phyloP scores from a whole-genome alignment of 1,140 invertebrate species.

The Formica exsecta region DNA sequence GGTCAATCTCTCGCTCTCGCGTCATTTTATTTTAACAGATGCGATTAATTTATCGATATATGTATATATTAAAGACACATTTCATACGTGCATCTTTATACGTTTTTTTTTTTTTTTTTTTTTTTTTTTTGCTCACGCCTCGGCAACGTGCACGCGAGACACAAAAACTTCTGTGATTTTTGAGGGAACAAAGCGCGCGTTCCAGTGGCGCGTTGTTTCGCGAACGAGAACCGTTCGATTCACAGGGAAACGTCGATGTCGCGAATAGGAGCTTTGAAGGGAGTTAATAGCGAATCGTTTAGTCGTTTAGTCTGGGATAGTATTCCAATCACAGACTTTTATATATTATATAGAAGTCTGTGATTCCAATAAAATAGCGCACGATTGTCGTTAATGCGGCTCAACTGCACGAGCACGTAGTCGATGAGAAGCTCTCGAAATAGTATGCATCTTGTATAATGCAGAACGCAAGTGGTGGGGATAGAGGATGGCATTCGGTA shows the following conservation, averaged over 20 bases:
- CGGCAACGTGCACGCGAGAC: conserved; percentile 32
- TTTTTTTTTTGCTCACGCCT: too few species aligned
- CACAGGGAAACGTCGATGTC: conserved; percentile 54
- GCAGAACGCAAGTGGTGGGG: neutral
- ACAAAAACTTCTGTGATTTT: conserved; percentile 62
- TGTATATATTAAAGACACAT: neutral
- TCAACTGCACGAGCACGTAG: neutral
- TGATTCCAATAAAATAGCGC: neutral
- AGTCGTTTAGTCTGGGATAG: conserved; percentile 24
- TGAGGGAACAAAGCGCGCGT: conserved; percentile 53
- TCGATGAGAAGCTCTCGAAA: conserved; percentile 39
- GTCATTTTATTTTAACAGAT: conserved; percentile 36
- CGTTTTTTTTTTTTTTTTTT: conserved; percentile 4
- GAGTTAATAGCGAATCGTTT: conserved; percentile 41
- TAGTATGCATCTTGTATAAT: conserved; percentile 46
- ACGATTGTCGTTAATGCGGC: neutral
- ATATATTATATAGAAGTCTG: too few species aligned
- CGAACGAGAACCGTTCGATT: conserved; percentile 43
- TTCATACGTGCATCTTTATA: neutral
- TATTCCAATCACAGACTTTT: too few species aligned
- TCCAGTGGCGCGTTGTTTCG: conserved; percentile 23
- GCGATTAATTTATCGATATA: neutral
- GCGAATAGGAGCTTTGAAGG: conserved; percentile 50
- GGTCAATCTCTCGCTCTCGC: conserved; percentile 20
- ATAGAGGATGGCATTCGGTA: conserved; percentile 2